phyloP scores from a whole-genome alignment of 2,113 vertebrate genomes.

The Xenopus tropicalis region UCB_Xtro_10.0 CM004452.2:24042501-24043000 shows the following conservation, averaged over 20 bases:
- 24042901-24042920: too few species aligned
- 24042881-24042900: too few species aligned
- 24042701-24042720: constrained; percentile 1
- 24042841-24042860: too few species aligned
- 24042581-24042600: constrained; percentile 21
- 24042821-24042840: too few species aligned
- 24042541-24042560: constrained; percentile 37
- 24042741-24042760: constrained; percentile 21
- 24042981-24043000: too few species aligned
- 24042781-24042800: constrained; percentile 14
- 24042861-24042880: too few species aligned
- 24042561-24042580: constrained; percentile 33
- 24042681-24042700: constrained; percentile 6
- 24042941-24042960: too few species aligned
- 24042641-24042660: constrained; percentile 5
- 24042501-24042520: constrained; percentile 39
- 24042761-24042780: constrained; percentile 18
- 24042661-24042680: constrained; percentile 3
- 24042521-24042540: constrained; percentile 27
- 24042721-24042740: neutral
- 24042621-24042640: constrained; percentile 22
- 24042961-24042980: too few species aligned
- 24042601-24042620: constrained; percentile 15
- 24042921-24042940: too few species aligned
- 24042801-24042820: too few species aligned